phyloP scores from a whole-genome alignment of 2,797 vertebrate species.

The Xyrichtys novacula region DNA sequence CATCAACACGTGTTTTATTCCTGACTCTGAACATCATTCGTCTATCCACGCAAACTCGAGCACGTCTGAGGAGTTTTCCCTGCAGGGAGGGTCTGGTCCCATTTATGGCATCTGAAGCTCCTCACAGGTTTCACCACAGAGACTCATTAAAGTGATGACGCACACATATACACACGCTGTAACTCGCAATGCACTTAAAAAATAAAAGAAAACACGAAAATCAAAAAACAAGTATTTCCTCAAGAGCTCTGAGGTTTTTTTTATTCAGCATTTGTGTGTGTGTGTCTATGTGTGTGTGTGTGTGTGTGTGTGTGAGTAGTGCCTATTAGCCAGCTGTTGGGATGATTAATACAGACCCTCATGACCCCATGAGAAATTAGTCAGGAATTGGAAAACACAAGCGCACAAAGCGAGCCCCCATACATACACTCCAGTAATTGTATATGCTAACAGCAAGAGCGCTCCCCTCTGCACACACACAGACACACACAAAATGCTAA shows the following conservation, averaged over 20 bases:
- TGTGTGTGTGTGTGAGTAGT: neutral
- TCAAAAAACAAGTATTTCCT: conserved; percentile 2
- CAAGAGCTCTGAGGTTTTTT: neutral
- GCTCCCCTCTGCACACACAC: neutral
- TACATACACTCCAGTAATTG: neutral
- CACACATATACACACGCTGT: neutral
- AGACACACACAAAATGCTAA: conserved; percentile 22
- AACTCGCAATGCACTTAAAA: neutral
- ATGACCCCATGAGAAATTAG: conserved; percentile 21
- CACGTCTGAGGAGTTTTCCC: conserved; percentile 10
- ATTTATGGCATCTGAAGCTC: conserved; percentile 41
- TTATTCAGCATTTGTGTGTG: neutral
- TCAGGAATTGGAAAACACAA: neutral
- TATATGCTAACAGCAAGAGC: neutral
- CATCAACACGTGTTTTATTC: conserved; percentile 10
- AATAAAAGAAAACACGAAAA: conserved; percentile 9
- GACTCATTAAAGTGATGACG: conserved; percentile 47
- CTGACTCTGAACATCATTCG: conserved; percentile 20
- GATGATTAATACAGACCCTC: conserved; percentile 37
- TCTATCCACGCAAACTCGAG: conserved; percentile 30
- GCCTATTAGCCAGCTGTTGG: conserved; percentile 26
- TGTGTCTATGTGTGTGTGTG: neutral
- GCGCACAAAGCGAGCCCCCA: neutral
- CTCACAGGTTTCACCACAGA: conserved; percentile 24
- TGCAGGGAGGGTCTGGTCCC: conserved; percentile 47